Percentiles rank a stretch among this genome's conserved stretches.
phyloP scores from a whole-genome alignment of 2,888 invertebrate genomes.

The Neocrepidodera transversa region DNA sequence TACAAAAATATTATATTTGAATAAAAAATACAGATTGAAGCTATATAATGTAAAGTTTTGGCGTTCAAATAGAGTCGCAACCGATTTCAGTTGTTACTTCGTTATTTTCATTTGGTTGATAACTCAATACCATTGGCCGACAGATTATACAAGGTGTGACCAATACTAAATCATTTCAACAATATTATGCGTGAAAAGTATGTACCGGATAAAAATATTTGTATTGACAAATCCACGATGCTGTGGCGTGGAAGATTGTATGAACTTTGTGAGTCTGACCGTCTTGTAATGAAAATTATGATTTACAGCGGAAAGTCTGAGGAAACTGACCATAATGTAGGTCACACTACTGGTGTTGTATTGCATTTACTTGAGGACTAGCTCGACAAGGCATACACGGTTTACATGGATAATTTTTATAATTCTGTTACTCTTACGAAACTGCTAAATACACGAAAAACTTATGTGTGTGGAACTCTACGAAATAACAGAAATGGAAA shows the following conservation, averaged over 20 bases:
- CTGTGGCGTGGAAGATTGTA: background rate
- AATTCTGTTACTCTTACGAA: too few relatives aligned
- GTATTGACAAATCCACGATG: slow-evolving; percentile 8
- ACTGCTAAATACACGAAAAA: slow-evolving; percentile 16
- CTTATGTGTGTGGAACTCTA: slow-evolving; percentile 14
- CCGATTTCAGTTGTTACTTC: slow-evolving; percentile 7
- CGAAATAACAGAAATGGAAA: slow-evolving; percentile 11
- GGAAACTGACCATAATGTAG: slow-evolving; percentile 14
- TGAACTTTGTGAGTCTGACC: too few relatives aligned
- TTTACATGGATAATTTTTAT: slow-evolving; percentile 11
- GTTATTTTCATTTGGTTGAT: slow-evolving; percentile 4
- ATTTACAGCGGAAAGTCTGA: slow-evolving; percentile 14
- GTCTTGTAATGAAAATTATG: too few relatives aligned
- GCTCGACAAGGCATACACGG: slow-evolving; percentile 14
- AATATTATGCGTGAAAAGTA: slow-evolving; percentile 13
- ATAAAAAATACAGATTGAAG: too few relatives aligned
- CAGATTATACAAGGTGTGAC: slow-evolving; percentile 5
- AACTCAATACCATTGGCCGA: slow-evolving; percentile 8
- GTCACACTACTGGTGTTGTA: slow-evolving; percentile 11
- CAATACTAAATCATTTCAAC: slow-evolving; percentile 15
- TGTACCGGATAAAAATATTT: too few relatives aligned
- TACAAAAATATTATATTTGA: too few relatives aligned
- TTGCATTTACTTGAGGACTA: slow-evolving; percentile 14
- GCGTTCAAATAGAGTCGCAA: slow-evolving; percentile 2
- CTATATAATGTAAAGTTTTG: slow-evolving; percentile 9